Base-by-base conservation (phyloP, 1,140 invertebrate genomes). In the Drosophila bocki region DNA sequence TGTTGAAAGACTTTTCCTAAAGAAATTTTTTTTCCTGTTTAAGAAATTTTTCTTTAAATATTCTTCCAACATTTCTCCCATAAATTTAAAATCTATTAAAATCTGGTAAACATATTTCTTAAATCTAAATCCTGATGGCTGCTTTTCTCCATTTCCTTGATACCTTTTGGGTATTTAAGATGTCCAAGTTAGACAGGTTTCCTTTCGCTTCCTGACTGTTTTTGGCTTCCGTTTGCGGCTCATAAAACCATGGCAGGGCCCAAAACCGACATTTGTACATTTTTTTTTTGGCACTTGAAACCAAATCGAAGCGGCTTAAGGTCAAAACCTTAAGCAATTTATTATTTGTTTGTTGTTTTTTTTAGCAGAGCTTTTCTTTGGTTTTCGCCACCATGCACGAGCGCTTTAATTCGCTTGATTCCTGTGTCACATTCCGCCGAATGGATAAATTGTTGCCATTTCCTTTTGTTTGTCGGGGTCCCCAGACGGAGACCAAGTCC, bases 371-470 rank as follows among this genome's bases (percentile, higher is more conserved):
- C 60, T 84, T 83, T 79, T 33, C 45, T 26, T 60, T 39, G 72
- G 63, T 88, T 83, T 75, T 45, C 45, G 42, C 60, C 42, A 22
- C 58, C 69, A 59, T 59, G 82, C 65, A 70, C 68, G 82, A 68
- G 37, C 19, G 63, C 75, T 77, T 77, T 74, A 88, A 83, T 88
- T 62, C 68, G 77, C 64, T 53, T 60, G 65, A 54, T 59, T 74
- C 32, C 13, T 50, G 63, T 88, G 72, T 70, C 75, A 44, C 41
- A 78, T 39, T 63, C 48, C 63, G 22, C 33, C 37, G 19, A 77
- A 72, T 74, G 77, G 35, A 87, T 90, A 90, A 90, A 87, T 87
- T 88, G 84, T 84, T 57, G 72, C 68, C 80, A 67, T 88, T 88
- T 88, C 84, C 84, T 78, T 84, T 84, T 88, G 72, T 84, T 88